Conservation (phyloP, 2,797 vertebrate species). For the Aselliscus stoliczkanus region DNA sequence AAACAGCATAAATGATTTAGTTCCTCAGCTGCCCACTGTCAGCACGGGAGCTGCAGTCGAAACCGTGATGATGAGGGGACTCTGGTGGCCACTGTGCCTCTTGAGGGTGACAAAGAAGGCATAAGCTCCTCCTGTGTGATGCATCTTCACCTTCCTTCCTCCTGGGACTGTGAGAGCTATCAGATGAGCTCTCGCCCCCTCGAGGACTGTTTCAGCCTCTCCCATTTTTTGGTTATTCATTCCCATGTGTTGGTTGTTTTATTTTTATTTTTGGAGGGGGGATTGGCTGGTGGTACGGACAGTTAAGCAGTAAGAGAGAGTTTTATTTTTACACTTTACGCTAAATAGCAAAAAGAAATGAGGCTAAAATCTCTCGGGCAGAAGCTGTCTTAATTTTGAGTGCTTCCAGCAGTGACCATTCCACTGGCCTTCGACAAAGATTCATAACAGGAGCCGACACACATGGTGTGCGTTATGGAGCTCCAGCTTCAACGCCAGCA, state of each 20-base stretch:
- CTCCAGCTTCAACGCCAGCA: not conserved
- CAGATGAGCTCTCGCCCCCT: not conserved
- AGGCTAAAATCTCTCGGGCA: not conserved
- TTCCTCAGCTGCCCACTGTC: not conserved
- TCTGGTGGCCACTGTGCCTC: not conserved
- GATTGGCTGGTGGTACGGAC: not conserved
- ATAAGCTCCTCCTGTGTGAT: not conserved
- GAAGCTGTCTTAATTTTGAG: not conserved
- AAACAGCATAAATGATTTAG: not conserved
- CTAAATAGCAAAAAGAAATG: constrained; percentile 1
- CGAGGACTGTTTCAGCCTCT: not conserved
- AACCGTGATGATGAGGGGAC: not conserved
- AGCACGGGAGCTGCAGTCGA: not conserved
- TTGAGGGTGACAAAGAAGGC: not conserved
- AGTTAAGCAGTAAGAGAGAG: not conserved
- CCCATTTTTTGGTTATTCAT: not conserved
- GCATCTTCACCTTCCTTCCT: constrained; percentile 19
- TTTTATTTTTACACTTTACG: constrained; percentile 24
- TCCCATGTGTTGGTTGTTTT: not conserved
- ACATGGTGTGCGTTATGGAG: constrained; percentile 40
- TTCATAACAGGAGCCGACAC: constrained; percentile 1
- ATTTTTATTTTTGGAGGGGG: constrained; percentile 10
- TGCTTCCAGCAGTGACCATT: not conserved
- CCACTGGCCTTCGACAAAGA: not conserved
- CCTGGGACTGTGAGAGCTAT: not conserved